These are phyloP conservation scores for Pterophyllum scalare DNA, from an alignment of 2,113 vertebrate species.

Conservation along the genomic window DNA sequence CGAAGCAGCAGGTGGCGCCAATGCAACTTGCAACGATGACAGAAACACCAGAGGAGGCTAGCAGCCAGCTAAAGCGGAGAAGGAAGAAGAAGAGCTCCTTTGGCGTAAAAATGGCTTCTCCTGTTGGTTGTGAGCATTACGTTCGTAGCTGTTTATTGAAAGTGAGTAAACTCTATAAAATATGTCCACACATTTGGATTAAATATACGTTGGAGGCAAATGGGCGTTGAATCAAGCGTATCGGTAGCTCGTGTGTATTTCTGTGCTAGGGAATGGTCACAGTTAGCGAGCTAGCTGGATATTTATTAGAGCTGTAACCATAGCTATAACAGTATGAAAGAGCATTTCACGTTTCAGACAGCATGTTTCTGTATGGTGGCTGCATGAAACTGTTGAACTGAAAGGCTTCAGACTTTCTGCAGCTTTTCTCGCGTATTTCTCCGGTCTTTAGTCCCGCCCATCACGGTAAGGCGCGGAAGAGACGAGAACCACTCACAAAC, in stretches of 20 bases:
- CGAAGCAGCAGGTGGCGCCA: slow-evolving; percentile 2
- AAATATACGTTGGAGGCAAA: neutral
- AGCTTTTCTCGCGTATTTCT: neutral
- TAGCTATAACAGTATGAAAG: neutral
- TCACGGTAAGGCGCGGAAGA: neutral
- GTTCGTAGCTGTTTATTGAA: slow-evolving; percentile 80
- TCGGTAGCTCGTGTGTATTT: too few species aligned
- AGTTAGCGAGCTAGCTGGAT: slow-evolving; percentile 12
- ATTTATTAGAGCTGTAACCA: neutral
- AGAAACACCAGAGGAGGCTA: neutral
- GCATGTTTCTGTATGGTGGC: neutral
- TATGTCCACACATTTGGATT: neutral
- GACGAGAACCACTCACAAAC: neutral
- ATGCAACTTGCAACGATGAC: neutral
- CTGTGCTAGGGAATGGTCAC: neutral
- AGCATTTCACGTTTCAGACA: neutral
- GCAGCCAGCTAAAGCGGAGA: neutral
- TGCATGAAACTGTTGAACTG: neutral
- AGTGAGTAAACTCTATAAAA: slow-evolving; percentile 67
- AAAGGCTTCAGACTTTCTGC: neutral
- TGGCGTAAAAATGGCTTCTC: slow-evolving; percentile 72
- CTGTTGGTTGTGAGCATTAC: slow-evolving; percentile 81
- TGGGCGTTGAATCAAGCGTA: neutral
- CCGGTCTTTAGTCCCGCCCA: neutral
- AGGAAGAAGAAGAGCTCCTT: neutral